These are phyloP conservation scores for Lasioglossum zephyrum DNA, from an alignment of 2,888 invertebrate species.

Conservation along the genomic window DNA sequence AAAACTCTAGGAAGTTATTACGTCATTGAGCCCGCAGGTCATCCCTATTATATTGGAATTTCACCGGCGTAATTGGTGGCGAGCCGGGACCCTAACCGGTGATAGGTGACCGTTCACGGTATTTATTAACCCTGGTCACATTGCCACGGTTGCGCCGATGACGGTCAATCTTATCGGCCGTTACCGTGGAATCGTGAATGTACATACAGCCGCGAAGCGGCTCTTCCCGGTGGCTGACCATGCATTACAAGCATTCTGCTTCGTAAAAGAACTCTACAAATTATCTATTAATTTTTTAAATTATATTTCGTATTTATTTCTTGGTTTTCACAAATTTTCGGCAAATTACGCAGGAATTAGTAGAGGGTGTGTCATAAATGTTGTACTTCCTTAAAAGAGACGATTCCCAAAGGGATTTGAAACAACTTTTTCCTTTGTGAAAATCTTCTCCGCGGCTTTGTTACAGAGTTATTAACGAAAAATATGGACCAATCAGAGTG, in stretches of 20 bases:
- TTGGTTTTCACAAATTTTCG: too few species aligned
- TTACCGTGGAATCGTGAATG: slow-evolving; percentile 6
- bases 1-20: slow-evolving; percentile 81
- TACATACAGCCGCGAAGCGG: not conserved
- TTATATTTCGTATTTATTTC: too few species aligned
- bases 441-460: too few species aligned
- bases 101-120: slow-evolving; percentile 72
- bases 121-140: slow-evolving; percentile 79
- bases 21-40: slow-evolving; percentile 81
- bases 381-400: too few species aligned
- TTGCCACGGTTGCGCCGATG: slow-evolving; percentile 66
- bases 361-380: too few species aligned
- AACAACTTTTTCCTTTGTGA: too few species aligned
- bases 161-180: slow-evolving; percentile 63
- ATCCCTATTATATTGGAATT: slow-evolving; percentile 82
- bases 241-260: not conserved
- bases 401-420: too few species aligned
- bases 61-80: slow-evolving; percentile 71
- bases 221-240: not conserved
- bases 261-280: not conserved
- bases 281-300: too few species aligned
- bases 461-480: too few species aligned
- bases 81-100: slow-evolving; percentile 68
- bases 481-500: too few species aligned
- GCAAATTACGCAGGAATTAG: too few species aligned